Evolutionary conservation across 2,888 invertebrate genomes (phyloP).

Genomic region (Sphaerophoria rueppellii): DNA sequence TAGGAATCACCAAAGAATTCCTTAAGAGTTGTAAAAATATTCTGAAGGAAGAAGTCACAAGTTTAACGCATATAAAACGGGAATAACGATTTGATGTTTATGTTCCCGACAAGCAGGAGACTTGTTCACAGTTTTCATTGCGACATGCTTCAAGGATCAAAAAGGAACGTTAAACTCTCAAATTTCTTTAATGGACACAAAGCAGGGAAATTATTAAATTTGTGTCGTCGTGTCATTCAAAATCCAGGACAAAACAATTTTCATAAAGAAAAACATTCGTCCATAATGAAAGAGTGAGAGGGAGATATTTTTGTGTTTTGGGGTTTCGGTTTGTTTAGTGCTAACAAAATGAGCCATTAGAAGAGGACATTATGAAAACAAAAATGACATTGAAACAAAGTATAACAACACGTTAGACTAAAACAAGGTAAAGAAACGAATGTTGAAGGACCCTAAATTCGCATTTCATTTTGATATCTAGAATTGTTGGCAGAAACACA

Average conservation of each 20-base stretch:
- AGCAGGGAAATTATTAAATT: neutral
- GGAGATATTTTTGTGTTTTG: neutral
- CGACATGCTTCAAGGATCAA: neutral
- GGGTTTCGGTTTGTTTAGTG: neutral
- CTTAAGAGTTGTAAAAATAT: conserved; percentile 34
- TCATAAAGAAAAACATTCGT: neutral
- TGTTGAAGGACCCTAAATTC: conserved; percentile 6
- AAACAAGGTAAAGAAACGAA: neutral
- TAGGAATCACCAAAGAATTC: conserved; percentile 40
- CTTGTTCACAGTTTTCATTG: neutral
- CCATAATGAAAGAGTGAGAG: neutral
- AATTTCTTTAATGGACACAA: neutral
- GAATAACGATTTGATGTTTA: conserved; percentile 52
- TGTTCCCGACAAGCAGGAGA: conserved; percentile 47
- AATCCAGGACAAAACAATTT: neutral
- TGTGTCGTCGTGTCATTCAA: neutral
- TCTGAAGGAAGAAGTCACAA: conserved; percentile 28
- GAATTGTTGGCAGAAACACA: conserved; percentile 6
- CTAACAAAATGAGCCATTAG: conserved; percentile 16
- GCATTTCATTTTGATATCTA: neutral
- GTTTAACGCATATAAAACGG: conserved; percentile 18
- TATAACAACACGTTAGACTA: neutral
- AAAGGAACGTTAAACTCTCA: neutral
- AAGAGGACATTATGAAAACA: conserved; percentile 1
- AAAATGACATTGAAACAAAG: conserved; percentile 18